Base-by-base conservation (phyloP, 2,888 invertebrate genomes). In the Seira sanloemensis region DNA sequence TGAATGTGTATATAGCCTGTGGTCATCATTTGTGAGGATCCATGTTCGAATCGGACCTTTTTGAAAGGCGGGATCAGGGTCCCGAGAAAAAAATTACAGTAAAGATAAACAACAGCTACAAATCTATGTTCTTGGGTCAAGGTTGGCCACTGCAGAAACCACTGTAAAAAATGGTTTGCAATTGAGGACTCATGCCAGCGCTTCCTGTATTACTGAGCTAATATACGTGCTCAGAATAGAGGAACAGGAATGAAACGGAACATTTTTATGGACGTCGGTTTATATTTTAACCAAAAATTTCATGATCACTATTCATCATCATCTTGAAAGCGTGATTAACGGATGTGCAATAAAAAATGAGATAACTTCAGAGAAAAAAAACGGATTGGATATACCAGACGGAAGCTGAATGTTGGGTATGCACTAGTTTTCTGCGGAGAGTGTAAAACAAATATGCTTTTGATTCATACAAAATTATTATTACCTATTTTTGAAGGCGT, bases 61-160 rank as follows among this genome's bases (percentile, higher is more conserved):
- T 50, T 50, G 12, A 7, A 50, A 2, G 50, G 12, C 50, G 50
- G 50, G 37, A 37, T 4, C 37, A 4, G 37, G 12, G 37, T 12
- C 50, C 16, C 16, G 2, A 50, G 50, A n/a, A 50, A n/a, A 50
- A 50, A 50, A 50, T n/a, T 50, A 50, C 50, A 50, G 50, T 50
- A 50, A n/a, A 50, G 2, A 50, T 16, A 50, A 50, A 2, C 2
- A 76, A 76, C 50, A 66, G 74, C 74, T 74, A 74, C 16, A 50
- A 50, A 50, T n/a, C 50, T 67, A 23, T 18, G 50, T 75, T 68
- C 81, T 18, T 76, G 81, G 81, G 81, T 81, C 81, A 81, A 81
- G 81, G 81, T 75, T 81, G 76, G 71, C 76, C 65, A 66, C 65
- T 69, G 18, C 24, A 71, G 19, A 78, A 73, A 73, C 72, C 79